These are phyloP conservation scores for Scartelaos histophorus DNA, from an alignment of 2,113 vertebrate genomes.

Conservation along the genomic window DNA sequence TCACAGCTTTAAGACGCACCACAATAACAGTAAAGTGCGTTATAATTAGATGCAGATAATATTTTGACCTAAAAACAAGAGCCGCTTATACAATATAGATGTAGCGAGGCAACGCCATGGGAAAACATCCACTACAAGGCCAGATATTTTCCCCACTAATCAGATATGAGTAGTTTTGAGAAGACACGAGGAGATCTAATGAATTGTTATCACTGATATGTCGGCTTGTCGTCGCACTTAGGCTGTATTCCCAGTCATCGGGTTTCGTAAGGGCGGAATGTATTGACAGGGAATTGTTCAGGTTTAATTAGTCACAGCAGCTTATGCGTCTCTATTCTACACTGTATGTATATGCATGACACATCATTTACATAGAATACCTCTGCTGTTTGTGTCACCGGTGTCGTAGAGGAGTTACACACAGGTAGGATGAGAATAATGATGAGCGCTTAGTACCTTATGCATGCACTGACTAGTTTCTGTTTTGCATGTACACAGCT, in stretches of 20 bases:
- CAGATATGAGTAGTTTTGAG: constrained; percentile 2
- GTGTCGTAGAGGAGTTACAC: background rate
- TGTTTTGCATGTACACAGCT: too few species aligned
- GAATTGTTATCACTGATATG: constrained; percentile 20
- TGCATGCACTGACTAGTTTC: background rate
- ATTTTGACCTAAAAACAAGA: too few species aligned
- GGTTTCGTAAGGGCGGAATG: constrained; percentile 17
- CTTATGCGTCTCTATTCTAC: constrained; percentile 12
- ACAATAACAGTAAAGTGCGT: too few species aligned
- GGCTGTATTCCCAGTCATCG: constrained; percentile 20
- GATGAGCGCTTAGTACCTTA: background rate
- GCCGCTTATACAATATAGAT: too few species aligned
- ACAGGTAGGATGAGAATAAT: background rate
- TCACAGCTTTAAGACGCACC: too few species aligned
- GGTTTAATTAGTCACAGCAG: constrained; percentile 31
- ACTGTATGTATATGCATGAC: constrained; percentile 5
- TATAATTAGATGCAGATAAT: too few species aligned
- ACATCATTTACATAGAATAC: constrained; percentile 2
- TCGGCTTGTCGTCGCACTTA: constrained; percentile 12
- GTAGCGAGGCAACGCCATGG: too few species aligned
- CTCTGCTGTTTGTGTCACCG: constrained; percentile 9
- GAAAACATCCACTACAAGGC: background rate
- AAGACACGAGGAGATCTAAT: constrained; percentile 16
- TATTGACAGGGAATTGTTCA: constrained; percentile 1
- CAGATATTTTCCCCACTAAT: constrained; percentile 5